Evolutionary conservation across 2,888 invertebrate species (phyloP), one percentile per base, ranked within the genome.

Genomic region (Sarcophaga caerulescens): DNA sequence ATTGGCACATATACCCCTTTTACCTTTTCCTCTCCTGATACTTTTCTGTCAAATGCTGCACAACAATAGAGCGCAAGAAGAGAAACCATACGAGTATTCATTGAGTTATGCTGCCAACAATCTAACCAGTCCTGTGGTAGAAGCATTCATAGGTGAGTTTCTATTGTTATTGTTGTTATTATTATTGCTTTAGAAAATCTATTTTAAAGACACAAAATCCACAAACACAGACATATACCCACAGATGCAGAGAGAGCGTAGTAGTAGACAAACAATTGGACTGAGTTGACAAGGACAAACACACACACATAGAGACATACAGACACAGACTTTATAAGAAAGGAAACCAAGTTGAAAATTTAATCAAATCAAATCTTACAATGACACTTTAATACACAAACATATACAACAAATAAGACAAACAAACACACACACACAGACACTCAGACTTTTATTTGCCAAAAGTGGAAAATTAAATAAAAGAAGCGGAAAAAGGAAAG

Each of bases 121-220:
- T 83, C 81, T 88, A 79, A 78, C 86, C 81, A 89, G 89, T 87
- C 88, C 90, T 66, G 88, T 88, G 77, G 87, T 92, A 85, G 89
- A 86, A 62, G 23, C 74, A 52, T 81, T 87, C 84, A 76, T 87
- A 79, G 90, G 90, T 90, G 85, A 89, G 87, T 88, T 70, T 57
- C 17, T 17, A 14, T 47, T 52, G 19, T 75, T 52, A 21, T 68
- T 5, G n/a, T 52, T 52, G 17, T 52, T 17, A 1, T 63, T 52
- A 17, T 52, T 14, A 12, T 12, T 52, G 17, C 52, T 21, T 63
- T 23, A 23, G 21, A 23, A 63, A 19, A 63, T 63, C 21, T 21
- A 63, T 63, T 63, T 63, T 14, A 52, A 52, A 52, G 17, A 52
- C 52, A 52, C 12, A 52, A 52, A 52, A 52, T 6, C 4, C 52